Conservation (phyloP, 1,140 invertebrate species). For the Penaeus vannamei region DNA sequence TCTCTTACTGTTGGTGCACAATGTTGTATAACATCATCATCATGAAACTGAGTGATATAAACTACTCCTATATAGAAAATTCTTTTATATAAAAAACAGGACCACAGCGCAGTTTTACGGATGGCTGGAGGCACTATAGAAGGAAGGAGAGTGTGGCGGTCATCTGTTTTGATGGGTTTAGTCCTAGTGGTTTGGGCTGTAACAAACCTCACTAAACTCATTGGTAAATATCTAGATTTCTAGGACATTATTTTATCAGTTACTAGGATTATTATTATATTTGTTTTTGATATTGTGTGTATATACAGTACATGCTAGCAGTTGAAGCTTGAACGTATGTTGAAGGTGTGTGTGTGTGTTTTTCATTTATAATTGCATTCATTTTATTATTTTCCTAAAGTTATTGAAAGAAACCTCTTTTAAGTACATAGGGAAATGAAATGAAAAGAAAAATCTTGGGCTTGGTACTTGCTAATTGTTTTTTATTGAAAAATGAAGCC, state of each 20-base stretch:
- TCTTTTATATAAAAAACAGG: constrained; percentile 1
- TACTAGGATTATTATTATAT: not conserved
- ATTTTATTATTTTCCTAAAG: no score
- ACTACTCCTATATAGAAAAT: not conserved
- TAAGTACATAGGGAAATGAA: no score
- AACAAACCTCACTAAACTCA: constrained; percentile 45
- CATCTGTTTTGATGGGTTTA: constrained; percentile 39
- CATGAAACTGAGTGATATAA: not conserved
- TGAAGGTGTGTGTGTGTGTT: no score
- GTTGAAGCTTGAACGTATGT: no score
- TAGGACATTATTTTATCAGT: not conserved
- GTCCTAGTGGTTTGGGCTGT: constrained; percentile 48
- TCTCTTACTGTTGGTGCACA: no score
- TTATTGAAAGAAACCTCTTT: no score
- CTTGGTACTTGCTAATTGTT: no score
- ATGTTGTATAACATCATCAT: no score
- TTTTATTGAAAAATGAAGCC: not conserved
- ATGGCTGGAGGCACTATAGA: constrained; percentile 59
- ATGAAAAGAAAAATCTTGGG: no score
- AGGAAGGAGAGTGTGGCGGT: constrained; percentile 48
- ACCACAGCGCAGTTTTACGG: constrained; percentile 55
- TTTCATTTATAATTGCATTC: no score
- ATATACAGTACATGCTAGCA: no score
- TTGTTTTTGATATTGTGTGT: not conserved
- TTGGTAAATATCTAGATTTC: constrained; percentile 34